Percentiles rank a stretch among this genome's conserved stretches.
Conservation (phyloP, 2,113 vertebrate genomes). For the Helogale parvula region DNA sequence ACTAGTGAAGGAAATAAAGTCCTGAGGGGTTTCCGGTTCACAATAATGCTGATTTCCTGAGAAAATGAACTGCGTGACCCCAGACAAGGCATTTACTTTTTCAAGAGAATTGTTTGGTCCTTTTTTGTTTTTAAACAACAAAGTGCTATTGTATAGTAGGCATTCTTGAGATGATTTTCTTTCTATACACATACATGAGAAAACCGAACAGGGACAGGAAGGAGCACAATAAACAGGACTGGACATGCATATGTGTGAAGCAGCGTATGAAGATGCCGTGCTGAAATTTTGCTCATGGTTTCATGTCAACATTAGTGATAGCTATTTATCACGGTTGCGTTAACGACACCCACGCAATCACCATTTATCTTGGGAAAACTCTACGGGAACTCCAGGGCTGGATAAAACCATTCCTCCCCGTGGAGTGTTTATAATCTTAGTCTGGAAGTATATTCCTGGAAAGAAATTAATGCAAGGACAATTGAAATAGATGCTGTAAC, state of each 20-base stretch:
- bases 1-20: constrained; percentile 39
- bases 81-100: constrained; percentile 52
- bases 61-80: neutral
- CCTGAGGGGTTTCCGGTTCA: neutral
- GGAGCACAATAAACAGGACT: neutral
- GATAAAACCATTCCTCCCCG: neutral
- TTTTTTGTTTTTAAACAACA: neutral
- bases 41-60: constrained; percentile 40
- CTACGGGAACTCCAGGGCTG: neutral
- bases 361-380: neutral
- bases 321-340: neutral
- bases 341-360: neutral
- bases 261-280: neutral
- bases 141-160: neutral
- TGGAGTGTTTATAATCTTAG: neutral
- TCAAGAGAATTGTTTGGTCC: constrained; percentile 51
- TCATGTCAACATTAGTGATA: neutral
- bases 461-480: neutral
- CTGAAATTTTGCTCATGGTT: neutral
- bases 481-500: neutral
- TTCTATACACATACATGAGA: neutral
- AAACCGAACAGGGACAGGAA: neutral
- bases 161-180: constrained; percentile 54
- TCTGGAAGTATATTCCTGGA: neutral
- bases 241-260: neutral